Conservation (phyloP, 2,113 vertebrate species). For the Pimephales promelas region DNA sequence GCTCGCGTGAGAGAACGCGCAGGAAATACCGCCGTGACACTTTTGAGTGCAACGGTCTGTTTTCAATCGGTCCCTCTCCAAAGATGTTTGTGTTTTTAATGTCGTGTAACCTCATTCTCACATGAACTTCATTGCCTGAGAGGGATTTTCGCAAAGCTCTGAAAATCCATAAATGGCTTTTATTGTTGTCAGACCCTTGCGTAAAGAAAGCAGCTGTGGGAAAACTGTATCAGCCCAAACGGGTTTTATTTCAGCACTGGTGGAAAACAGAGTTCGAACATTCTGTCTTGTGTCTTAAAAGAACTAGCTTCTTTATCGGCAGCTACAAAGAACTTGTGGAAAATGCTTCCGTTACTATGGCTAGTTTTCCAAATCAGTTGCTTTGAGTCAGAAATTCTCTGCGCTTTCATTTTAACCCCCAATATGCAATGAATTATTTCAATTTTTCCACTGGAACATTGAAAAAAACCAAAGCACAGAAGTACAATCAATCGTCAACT, state of each 20-base stretch:
- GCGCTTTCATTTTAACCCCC: slow-evolving; percentile 37
- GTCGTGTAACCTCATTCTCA: slow-evolving; percentile 13
- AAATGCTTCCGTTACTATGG: slow-evolving; percentile 46
- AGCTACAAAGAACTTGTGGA: slow-evolving; percentile 34
- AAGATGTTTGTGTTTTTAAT: slow-evolving; percentile 27
- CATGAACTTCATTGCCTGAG: background rate
- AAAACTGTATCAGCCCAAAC: slow-evolving; percentile 43
- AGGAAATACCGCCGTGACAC: background rate
- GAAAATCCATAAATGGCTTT: slow-evolving; percentile 41
- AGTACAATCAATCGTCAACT: slow-evolving; percentile 9
- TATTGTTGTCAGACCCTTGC: slow-evolving; percentile 30
- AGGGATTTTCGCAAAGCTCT: background rate
- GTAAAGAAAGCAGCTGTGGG: slow-evolving; percentile 49
- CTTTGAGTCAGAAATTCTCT: slow-evolving; percentile 42
- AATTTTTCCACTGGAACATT: background rate
- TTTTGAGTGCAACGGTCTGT: background rate
- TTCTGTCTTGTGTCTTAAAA: slow-evolving; percentile 41
- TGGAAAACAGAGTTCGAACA: slow-evolving; percentile 46
- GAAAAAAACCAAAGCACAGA: background rate
- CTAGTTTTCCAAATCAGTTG: slow-evolving; percentile 50
- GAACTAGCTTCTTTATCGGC: slow-evolving; percentile 23
- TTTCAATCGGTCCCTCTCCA: background rate
- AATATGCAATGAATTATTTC: slow-evolving; percentile 15
- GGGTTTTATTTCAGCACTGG: slow-evolving; percentile 28
- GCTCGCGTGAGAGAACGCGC: background rate